A percentile compares a stretch with the other conserved stretches of the same genome.
Evolutionary conservation across 1,140 invertebrate genomes (phyloP).

Genomic region (Eufriesea mexicana): DNA sequence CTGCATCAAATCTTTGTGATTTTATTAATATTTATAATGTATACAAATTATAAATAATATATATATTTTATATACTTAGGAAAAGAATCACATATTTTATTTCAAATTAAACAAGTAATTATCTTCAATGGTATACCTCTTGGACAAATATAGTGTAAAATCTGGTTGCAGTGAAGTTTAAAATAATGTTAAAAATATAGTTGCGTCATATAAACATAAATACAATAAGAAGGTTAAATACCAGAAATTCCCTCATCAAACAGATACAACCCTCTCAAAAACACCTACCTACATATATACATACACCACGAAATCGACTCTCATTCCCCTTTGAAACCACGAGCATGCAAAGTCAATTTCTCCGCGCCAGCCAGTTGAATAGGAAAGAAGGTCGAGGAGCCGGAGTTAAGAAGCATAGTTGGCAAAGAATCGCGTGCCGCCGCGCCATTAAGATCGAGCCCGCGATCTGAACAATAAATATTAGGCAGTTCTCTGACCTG

Average conservation of each 20-base stretch:
- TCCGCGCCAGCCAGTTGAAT: neutral
- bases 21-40: too few relatives aligned
- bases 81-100: too few relatives aligned
- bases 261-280: neutral
- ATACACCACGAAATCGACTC: neutral
- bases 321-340: neutral
- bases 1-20: too few relatives aligned
- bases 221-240: too few relatives aligned
- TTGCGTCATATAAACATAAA: too few relatives aligned
- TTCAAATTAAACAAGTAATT: too few relatives aligned
- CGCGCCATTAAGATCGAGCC: conserved; percentile 11
- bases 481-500: conserved; percentile 32
- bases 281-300: neutral
- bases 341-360: neutral
- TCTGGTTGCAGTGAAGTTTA: too few relatives aligned
- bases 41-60: too few relatives aligned
- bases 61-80: too few relatives aligned
- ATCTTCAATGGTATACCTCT: too few relatives aligned
- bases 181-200: too few relatives aligned
- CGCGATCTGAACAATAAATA: conserved; percentile 36
- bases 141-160: too few relatives aligned
- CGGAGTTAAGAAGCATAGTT: neutral
- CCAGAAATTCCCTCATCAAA: neutral
- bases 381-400: conserved; percentile 1
- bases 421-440: conserved; percentile 23